Conservation (phyloP, 2,888 invertebrate species). For the Ormyrus nitidulus region DNA sequence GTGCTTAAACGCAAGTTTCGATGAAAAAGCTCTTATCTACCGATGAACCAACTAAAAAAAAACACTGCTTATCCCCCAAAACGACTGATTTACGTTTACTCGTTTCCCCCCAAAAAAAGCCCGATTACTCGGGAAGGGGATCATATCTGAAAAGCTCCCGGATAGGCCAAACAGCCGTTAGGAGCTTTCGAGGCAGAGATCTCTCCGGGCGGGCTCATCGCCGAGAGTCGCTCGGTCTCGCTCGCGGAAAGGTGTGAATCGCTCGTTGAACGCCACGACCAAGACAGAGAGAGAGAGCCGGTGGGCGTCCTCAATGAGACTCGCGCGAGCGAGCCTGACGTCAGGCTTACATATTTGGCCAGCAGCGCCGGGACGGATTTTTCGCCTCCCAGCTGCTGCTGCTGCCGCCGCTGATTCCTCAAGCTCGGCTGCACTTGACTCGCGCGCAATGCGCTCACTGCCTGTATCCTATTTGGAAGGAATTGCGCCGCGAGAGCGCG, state of each 20-base stretch:
- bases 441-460: not conserved
- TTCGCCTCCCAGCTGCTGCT: conserved; percentile 35
- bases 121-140: not conserved
- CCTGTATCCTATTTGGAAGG: no score
- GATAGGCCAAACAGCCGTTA: not conserved
- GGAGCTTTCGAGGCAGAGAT: not conserved
- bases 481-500: no score
- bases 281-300: conserved; percentile 43
- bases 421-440: conserved; percentile 3
- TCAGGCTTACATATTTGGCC: conserved; percentile 75
- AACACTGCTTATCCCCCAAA: not conserved
- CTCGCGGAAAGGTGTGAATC: conserved; percentile 39
- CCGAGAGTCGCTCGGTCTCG: no score
- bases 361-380: conserved; percentile 58
- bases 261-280: conserved; percentile 1
- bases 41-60: not conserved
- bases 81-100: not conserved
- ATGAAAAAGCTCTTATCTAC: not conserved
- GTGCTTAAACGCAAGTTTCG: not conserved
- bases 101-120: not conserved
- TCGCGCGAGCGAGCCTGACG: conserved; percentile 68
- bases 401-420: not conserved
- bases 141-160: not conserved
- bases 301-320: conserved; percentile 72
- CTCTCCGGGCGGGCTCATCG: not conserved